phyloP scores from a whole-genome alignment of 2,113 vertebrate genomes.

The Probosciger aterrimus region DNA sequence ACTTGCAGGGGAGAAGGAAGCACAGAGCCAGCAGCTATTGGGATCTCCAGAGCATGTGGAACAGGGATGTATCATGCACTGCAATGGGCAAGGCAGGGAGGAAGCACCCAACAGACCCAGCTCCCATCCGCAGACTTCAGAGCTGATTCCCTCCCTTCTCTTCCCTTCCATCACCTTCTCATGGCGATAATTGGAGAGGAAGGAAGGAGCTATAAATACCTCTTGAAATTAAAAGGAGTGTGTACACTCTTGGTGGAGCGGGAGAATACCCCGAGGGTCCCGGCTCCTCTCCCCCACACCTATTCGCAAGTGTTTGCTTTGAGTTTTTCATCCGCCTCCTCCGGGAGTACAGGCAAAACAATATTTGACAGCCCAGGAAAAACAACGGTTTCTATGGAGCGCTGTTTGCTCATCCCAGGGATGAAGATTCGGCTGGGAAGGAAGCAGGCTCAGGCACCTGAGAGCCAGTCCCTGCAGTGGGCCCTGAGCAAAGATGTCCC shows the following conservation, averaged over 20 bases:
- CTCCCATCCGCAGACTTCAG: rapidly evolving
- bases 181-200: neutral
- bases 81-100: neutral
- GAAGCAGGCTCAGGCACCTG: neutral
- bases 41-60: rapidly evolving
- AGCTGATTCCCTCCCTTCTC: neutral
- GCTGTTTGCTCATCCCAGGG: neutral
- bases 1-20: neutral
- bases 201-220: conserved; percentile 34
- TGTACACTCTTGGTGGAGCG: neutral
- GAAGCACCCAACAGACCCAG: neutral
- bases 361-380: neutral
- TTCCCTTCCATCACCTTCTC: neutral
- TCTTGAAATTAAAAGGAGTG: conserved; percentile 5
- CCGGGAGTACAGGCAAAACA: neutral
- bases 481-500: neutral
- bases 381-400: neutral
- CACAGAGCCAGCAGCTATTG: neutral
- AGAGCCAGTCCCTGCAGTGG: neutral
- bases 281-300: neutral
- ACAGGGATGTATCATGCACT: neutral
- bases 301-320: conserved; percentile 16
- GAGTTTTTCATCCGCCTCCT: neutral
- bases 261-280: neutral
- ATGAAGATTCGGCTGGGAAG: neutral